A percentile compares a stretch with the other conserved stretches of the same genome.
Evolutionary conservation across 37 sponge, comb jelly and placozoan genomes (phyloP).

Genomic region (Spongia lamella): DNA sequence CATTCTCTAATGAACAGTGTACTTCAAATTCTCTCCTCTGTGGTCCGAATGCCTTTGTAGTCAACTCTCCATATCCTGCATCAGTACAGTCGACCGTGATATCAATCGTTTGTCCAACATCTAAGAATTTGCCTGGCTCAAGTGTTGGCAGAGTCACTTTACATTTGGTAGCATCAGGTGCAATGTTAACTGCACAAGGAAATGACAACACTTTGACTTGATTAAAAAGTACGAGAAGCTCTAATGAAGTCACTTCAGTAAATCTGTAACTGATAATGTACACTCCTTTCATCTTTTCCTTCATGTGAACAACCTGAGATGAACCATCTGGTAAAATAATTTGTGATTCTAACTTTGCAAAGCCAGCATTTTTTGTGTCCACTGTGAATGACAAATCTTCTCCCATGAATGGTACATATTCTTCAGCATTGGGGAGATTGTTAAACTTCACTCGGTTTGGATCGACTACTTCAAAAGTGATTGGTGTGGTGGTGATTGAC

Average conservation of each 20-base stretch:
- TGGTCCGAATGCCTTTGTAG: background rate
- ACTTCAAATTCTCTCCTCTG: background rate
- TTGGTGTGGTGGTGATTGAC: conserved; percentile 52
- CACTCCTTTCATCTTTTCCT: no score
- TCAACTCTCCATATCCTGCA: conserved; percentile 34
- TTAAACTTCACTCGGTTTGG: conserved; percentile 39
- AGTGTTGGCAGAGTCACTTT: conserved; percentile 42
- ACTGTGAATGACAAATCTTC: conserved; percentile 64
- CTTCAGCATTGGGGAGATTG: conserved; percentile 63
- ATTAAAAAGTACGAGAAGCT: no score
- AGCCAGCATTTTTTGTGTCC: conserved; percentile 47
- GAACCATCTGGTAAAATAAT: no score
- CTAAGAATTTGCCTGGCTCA: conserved; percentile 10
- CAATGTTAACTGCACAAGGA: conserved; percentile 34
- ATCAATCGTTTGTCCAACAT: conserved; percentile 18
- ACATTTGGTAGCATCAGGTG: conserved; percentile 67
- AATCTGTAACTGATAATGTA: no score
- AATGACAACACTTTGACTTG: conserved; percentile 24
- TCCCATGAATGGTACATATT: conserved; percentile 47
- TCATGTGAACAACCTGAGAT: no score
- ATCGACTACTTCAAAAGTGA: conserved; percentile 60
- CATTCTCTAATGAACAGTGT: conserved; percentile 24
- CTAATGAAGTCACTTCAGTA: no score
- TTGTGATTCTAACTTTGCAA: background rate
- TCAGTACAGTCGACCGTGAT: conserved; percentile 27